Evolutionary conservation across 2,113 vertebrate species (phyloP).

Genomic region (Phyllostomus discolor): DNA sequence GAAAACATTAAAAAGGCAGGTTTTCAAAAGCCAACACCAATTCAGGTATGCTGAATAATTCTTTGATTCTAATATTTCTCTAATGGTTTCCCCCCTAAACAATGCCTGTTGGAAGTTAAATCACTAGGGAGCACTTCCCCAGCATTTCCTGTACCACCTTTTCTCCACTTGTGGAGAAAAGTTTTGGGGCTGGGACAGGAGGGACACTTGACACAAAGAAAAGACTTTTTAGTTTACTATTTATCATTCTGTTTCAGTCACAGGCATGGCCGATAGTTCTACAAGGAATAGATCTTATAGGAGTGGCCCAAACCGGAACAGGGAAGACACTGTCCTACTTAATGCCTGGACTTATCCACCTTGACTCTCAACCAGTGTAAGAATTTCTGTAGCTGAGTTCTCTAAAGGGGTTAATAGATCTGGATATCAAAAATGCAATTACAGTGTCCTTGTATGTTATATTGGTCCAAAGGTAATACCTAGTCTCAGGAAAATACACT

Average conservation of each 20-base stretch:
- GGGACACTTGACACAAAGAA: not conserved
- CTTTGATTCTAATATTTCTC: not conserved
- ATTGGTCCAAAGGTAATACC: not conserved
- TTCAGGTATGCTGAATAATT: slow-evolving; percentile 86
- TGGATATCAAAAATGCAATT: not conserved
- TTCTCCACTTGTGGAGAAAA: not conserved
- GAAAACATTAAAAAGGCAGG: slow-evolving; percentile 88
- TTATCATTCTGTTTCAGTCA: slow-evolving; percentile 81
- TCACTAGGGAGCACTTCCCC: not conserved
- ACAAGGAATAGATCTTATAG: slow-evolving; percentile 94
- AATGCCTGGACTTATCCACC: slow-evolving; percentile 96
- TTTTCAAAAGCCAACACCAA: slow-evolving; percentile 94
- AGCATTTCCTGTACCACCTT: not conserved
- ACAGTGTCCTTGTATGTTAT: not conserved
- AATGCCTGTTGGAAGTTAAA: not conserved
- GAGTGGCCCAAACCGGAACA: slow-evolving; percentile 96
- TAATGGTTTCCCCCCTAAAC: not conserved
- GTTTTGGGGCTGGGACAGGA: not conserved
- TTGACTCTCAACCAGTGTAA: slow-evolving; percentile 93
- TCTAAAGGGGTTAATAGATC: not conserved
- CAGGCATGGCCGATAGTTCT: slow-evolving; percentile 95
- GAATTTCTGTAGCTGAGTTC: slow-evolving; percentile 53
- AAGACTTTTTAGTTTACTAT: not conserved
- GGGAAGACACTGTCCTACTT: slow-evolving; percentile 96
- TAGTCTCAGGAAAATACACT: not conserved